A percentile compares a stretch with the other conserved stretches of the same genome.
Conservation (phyloP, 2,113 vertebrate species). For the Symphodus melops region DNA sequence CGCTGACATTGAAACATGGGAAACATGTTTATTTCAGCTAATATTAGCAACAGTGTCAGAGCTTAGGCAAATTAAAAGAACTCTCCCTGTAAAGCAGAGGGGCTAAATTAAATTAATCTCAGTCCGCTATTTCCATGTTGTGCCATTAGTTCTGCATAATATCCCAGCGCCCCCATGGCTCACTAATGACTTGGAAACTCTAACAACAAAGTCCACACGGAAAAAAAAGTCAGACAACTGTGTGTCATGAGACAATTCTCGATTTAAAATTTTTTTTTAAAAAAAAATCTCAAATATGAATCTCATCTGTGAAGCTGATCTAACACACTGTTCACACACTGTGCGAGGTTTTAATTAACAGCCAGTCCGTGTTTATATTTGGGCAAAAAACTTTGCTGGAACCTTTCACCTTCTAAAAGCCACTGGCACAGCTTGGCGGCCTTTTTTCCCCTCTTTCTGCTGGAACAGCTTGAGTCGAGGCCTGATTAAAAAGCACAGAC, state of each 20-base stretch:
- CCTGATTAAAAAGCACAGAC: slow-evolving; percentile 82
- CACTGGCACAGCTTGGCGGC: slow-evolving; percentile 73
- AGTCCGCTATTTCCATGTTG: slow-evolving; percentile 56
- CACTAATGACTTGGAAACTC: slow-evolving; percentile 67
- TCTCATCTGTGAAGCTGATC: slow-evolving; percentile 54
- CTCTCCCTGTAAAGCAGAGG: slow-evolving; percentile 35
- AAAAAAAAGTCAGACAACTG: slow-evolving; percentile 57
- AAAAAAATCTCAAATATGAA: slow-evolving; percentile 23
- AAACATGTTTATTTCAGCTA: slow-evolving; percentile 72
- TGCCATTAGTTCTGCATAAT: slow-evolving; percentile 44
- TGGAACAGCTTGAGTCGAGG: slow-evolving; percentile 79
- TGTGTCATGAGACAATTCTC: slow-evolving; percentile 55
- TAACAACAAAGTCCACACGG: slow-evolving; percentile 54
- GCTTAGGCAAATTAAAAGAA: slow-evolving; percentile 25
- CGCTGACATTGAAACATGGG: slow-evolving; percentile 52
- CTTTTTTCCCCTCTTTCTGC: slow-evolving; percentile 66
- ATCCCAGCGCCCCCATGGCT: slow-evolving; percentile 27
- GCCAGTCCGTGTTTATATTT: slow-evolving; percentile 69
- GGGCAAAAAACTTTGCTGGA: slow-evolving; percentile 69
- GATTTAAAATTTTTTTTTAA: no score
- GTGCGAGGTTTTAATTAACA: slow-evolving; percentile 74
- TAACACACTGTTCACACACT: slow-evolving; percentile 60
- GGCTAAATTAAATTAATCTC: slow-evolving; percentile 59
- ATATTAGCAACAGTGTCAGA: slow-evolving; percentile 55
- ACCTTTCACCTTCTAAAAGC: slow-evolving; percentile 71